Evolutionary conservation across 2,797 vertebrate species (phyloP).

Genomic region (Masticophis lateralis): DNA sequence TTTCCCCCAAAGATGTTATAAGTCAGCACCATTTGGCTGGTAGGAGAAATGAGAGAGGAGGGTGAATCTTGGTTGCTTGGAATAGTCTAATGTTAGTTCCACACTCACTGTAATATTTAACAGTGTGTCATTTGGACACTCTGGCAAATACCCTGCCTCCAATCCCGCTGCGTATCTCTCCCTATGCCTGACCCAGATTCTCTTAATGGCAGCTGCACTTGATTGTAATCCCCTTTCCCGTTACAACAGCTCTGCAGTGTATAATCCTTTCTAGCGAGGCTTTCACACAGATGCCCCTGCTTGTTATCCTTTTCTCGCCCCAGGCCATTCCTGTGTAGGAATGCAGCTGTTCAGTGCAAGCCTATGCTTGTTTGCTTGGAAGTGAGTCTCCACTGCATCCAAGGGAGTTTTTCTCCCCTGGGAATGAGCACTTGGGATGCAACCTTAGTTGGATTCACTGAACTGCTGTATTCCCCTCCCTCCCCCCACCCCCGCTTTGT

Average conservation of each 20-base stretch:
- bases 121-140: neutral
- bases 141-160: neutral
- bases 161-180: neutral
- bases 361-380: neutral
- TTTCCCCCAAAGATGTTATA: neutral
- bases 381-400: neutral
- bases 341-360: neutral
- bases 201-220: slow-evolving; percentile 20
- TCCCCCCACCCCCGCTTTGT: too few relatives aligned
- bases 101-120: neutral
- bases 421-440: neutral
- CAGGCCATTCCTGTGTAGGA: neutral
- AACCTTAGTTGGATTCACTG: neutral
- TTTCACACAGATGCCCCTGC: slow-evolving; percentile 11
- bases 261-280: slow-evolving; percentile 11
- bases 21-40: neutral
- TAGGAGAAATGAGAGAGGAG: neutral
- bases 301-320: slow-evolving; percentile 26
- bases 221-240: slow-evolving; percentile 25
- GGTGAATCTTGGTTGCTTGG: too few relatives aligned
- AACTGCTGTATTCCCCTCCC: neutral
- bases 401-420: neutral
- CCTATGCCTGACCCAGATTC: slow-evolving; percentile 28
- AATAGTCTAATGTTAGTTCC: neutral
- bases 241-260: slow-evolving; percentile 11